Conservation (phyloP, 2,113 vertebrate genomes). For the Grammatotria lemairii region DNA sequence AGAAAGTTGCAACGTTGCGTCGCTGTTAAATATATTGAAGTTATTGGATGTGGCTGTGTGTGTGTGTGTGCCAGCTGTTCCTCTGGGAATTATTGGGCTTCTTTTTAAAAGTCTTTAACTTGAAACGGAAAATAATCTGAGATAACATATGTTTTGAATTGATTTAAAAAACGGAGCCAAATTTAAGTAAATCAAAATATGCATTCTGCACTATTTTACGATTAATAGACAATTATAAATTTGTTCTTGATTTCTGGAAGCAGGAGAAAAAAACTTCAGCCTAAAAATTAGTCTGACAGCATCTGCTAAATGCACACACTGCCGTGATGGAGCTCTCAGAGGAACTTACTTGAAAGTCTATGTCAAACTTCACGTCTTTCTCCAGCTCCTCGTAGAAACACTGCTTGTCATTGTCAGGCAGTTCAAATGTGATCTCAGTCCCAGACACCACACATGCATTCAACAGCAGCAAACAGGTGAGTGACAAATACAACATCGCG, state of each 20-base stretch:
- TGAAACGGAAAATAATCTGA: neutral
- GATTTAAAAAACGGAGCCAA: neutral
- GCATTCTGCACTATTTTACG: neutral
- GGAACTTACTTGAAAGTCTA: constrained; percentile 72
- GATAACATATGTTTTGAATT: neutral
- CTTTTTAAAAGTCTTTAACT: neutral
- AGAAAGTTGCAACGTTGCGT: neutral
- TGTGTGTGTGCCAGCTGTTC: neutral
- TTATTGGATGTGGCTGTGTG: neutral
- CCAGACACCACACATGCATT: constrained; percentile 18
- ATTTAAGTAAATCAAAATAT: neutral
- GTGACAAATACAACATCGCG: constrained; percentile 10
- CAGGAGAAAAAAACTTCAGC: neutral
- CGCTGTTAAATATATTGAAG: neutral
- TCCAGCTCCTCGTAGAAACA: constrained; percentile 75
- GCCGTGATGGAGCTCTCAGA: neutral
- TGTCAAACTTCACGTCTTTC: constrained; percentile 59
- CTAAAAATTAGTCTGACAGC: neutral
- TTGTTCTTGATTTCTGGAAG: neutral
- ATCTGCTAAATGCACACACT: neutral
- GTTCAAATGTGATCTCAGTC: constrained; percentile 71
- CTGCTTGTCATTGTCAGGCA: constrained; percentile 72
- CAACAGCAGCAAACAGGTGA: constrained; percentile 24
- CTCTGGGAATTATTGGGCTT: neutral
- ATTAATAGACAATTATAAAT: neutral